These are phyloP conservation scores for Sciurus niger DNA, from an alignment of 2,113 vertebrate genomes.

Conservation along the genomic window DNA sequence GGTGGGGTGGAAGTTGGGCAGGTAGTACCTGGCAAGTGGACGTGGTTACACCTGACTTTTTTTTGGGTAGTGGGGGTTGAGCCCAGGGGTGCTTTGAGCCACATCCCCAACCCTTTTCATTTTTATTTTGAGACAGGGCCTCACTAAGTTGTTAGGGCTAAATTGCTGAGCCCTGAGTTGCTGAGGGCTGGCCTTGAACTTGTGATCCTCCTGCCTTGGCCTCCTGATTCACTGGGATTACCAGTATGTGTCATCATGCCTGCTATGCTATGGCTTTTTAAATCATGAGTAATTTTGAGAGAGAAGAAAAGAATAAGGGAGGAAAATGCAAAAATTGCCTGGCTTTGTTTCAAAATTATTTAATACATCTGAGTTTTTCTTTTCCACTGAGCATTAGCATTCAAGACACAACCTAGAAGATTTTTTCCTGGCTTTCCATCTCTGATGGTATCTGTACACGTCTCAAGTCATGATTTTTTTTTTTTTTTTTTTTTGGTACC, in stretches of 20 bases:
- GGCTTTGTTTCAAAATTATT: constrained; percentile 46
- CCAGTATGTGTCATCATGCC: too few relatives aligned
- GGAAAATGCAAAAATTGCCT: constrained; percentile 28
- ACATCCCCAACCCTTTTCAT: too few relatives aligned
- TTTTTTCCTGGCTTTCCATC: background rate
- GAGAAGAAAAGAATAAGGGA: constrained; percentile 26
- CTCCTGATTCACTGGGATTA: too few relatives aligned
- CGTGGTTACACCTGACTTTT: background rate
- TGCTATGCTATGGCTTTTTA: background rate
- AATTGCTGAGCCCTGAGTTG: too few relatives aligned
- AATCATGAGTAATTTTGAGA: background rate
- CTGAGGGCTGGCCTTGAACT: too few relatives aligned
- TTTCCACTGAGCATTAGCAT: background rate
- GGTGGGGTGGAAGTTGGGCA: background rate
- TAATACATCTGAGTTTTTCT: background rate
- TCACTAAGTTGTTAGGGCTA: too few relatives aligned
- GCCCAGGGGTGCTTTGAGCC: too few relatives aligned
- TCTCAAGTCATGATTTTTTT: background rate
- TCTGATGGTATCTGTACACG: background rate
- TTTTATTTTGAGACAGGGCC: too few relatives aligned
- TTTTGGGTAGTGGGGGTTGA: too few relatives aligned
- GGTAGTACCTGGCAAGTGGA: background rate
- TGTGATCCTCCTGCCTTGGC: too few relatives aligned
- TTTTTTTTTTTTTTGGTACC: too few relatives aligned
- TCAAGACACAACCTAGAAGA: background rate